phyloP scores from a whole-genome alignment of 2,888 invertebrate species.

The Microctonus hyperodae region DNA sequence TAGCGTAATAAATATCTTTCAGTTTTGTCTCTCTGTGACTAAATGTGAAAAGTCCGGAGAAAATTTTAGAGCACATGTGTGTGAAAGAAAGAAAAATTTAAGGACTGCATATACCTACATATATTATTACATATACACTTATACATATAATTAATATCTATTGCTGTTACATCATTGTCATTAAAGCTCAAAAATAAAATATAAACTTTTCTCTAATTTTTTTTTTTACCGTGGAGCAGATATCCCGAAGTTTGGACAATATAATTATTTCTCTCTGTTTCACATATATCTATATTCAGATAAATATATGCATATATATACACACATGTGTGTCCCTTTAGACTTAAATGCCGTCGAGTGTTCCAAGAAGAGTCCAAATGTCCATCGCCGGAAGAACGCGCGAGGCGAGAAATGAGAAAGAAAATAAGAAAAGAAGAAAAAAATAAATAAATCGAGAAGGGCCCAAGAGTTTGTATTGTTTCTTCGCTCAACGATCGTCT shows the following conservation, averaged over 20 bases:
- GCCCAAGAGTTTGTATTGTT: slow-evolving; percentile 31
- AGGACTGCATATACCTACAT: too few relatives aligned
- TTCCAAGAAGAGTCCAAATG: slow-evolving; percentile 24
- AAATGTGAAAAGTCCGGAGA: slow-evolving; percentile 1
- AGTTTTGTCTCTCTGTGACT: background rate
- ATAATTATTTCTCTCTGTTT: slow-evolving; percentile 30
- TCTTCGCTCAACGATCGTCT: background rate
- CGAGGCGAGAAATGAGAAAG: slow-evolving; percentile 1
- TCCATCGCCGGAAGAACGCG: slow-evolving; percentile 27
- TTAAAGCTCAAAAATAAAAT: slow-evolving; percentile 1
- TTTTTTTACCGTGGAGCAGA: background rate
- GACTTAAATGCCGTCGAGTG: background rate
- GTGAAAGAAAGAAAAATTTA: too few relatives aligned
- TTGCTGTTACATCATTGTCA: slow-evolving; percentile 11
- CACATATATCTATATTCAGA: too few relatives aligned
- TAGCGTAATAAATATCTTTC: slow-evolving; percentile 18
- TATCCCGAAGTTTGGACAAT: slow-evolving; percentile 22
- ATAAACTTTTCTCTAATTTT: too few relatives aligned
- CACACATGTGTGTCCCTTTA: slow-evolving; percentile 15
- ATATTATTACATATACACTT: too few relatives aligned
- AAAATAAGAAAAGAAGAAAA: slow-evolving; percentile 19
- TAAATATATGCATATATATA: too few relatives aligned
- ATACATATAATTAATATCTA: too few relatives aligned
- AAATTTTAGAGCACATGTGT: slow-evolving; percentile 21
- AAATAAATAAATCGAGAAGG: slow-evolving; percentile 15